These are phyloP conservation scores for Drosophila sordidula DNA, from an alignment of 2,888 invertebrate genomes.

Conservation along the genomic window DNA sequence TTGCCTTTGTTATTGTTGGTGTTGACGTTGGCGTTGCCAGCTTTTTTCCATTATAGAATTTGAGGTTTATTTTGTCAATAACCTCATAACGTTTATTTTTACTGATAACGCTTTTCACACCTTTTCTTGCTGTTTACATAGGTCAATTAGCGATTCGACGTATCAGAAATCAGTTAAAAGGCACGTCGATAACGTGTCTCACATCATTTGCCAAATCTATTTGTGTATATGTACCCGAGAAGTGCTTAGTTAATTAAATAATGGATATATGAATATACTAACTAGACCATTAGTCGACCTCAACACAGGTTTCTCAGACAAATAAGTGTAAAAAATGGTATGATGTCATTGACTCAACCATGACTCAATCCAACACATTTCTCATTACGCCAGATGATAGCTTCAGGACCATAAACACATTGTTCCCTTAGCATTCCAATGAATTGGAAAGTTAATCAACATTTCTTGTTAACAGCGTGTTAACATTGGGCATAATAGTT, in stretches of 20 bases:
- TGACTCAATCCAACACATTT: constrained; percentile 39
- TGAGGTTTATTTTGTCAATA: constrained; percentile 20
- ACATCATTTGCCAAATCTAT: neutral
- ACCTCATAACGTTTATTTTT: constrained; percentile 26
- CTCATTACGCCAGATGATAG: constrained; percentile 29
- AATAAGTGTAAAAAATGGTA: constrained; percentile 1
- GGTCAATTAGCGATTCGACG: constrained; percentile 34
- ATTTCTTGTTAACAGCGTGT: neutral
- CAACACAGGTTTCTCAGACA: neutral
- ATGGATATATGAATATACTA: neutral
- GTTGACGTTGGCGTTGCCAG: neutral
- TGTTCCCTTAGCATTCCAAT: neutral
- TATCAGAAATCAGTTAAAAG: constrained; percentile 15
- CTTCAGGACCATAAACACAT: neutral
- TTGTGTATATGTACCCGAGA: neutral
- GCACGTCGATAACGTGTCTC: constrained; percentile 7
- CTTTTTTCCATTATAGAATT: constrained; percentile 8
- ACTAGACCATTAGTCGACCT: neutral
- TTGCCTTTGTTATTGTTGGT: constrained; percentile 2
- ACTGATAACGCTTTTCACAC: constrained; percentile 50
- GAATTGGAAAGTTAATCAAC: neutral
- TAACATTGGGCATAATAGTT: too few relatives aligned
- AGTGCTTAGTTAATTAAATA: neutral
- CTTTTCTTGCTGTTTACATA: constrained; percentile 35
- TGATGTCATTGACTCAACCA: constrained; percentile 39